Evolutionary conservation across 1,140 invertebrate genomes (phyloP).

Genomic region (Ceratosolen fusciceps): DNA sequence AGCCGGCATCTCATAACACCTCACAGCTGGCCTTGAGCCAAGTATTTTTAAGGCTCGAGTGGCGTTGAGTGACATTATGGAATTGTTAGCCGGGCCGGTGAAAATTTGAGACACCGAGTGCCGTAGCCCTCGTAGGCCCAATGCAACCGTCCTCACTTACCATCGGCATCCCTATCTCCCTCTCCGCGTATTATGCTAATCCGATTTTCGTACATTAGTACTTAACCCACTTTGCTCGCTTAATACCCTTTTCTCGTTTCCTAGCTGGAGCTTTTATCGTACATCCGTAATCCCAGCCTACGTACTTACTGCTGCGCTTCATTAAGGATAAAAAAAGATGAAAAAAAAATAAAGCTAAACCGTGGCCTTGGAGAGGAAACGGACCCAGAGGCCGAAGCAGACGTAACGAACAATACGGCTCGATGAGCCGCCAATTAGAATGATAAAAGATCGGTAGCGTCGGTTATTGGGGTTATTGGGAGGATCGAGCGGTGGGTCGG

Average conservation of each 20-base stretch:
- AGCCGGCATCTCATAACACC: not conserved
- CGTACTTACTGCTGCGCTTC: too few relatives aligned
- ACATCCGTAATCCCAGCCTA: too few relatives aligned
- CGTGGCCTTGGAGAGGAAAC: not conserved
- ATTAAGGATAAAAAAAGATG: too few relatives aligned
- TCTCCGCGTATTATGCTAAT: not conserved
- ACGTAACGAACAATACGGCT: too few relatives aligned
- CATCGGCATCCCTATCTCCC: not conserved
- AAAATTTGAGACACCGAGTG: not conserved
- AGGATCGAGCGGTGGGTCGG: not conserved
- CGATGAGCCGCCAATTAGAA: not conserved
- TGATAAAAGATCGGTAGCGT: not conserved
- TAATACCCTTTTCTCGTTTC: too few relatives aligned
- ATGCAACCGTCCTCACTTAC: not conserved
- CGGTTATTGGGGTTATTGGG: not conserved
- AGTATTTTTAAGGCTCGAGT: not conserved
- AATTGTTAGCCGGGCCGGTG: not conserved
- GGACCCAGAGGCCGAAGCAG: not conserved
- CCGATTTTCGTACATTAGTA: not conserved
- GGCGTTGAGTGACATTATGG: not conserved
- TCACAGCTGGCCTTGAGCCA: not conserved
- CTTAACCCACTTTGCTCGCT: not conserved
- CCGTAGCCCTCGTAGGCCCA: too few relatives aligned
- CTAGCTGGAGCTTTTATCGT: too few relatives aligned
- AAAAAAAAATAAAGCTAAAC: too few relatives aligned